phyloP scores from a whole-genome alignment of 35 echinoderm and acorn worm species.

The Amphiura filiformis region DNA sequence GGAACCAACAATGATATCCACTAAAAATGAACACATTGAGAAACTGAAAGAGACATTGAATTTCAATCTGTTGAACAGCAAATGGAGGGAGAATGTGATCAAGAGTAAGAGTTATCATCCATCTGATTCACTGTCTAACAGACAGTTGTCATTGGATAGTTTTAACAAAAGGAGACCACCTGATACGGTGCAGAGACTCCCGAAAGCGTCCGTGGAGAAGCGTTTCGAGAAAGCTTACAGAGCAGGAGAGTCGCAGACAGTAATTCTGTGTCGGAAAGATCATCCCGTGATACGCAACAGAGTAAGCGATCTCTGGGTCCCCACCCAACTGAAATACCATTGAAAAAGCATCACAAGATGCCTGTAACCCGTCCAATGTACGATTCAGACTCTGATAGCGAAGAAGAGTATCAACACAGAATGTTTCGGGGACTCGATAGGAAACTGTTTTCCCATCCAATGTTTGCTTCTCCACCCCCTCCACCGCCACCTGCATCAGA shows the following conservation, averaged over 20 bases:
- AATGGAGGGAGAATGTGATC: neutral
- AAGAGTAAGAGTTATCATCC: neutral
- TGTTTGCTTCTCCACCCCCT: neutral
- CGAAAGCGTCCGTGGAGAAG: neutral
- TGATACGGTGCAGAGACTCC: neutral
- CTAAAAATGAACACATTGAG: slow-evolving; percentile 1
- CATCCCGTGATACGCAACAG: neutral
- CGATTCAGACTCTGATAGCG: neutral
- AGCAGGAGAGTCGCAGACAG: neutral
- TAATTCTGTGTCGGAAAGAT: neutral
- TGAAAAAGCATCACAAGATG: slow-evolving; percentile 23
- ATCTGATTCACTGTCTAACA: neutral
- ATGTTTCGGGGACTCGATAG: neutral
- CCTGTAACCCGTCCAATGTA: slow-evolving; percentile 6
- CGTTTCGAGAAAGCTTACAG: neutral
- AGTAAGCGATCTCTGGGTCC: neutral
- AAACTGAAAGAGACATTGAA: neutral
- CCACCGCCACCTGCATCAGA: slow-evolving; percentile 1
- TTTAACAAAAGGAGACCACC: neutral
- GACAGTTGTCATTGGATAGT: neutral
- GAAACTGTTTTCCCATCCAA: neutral
- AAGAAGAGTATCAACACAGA: neutral
- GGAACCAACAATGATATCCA: neutral
- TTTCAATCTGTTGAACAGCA: neutral
- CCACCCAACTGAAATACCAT: neutral